Base-by-base conservation (phyloP, 2,113 vertebrate genomes). In the Falcunculus frontatus region DNA sequence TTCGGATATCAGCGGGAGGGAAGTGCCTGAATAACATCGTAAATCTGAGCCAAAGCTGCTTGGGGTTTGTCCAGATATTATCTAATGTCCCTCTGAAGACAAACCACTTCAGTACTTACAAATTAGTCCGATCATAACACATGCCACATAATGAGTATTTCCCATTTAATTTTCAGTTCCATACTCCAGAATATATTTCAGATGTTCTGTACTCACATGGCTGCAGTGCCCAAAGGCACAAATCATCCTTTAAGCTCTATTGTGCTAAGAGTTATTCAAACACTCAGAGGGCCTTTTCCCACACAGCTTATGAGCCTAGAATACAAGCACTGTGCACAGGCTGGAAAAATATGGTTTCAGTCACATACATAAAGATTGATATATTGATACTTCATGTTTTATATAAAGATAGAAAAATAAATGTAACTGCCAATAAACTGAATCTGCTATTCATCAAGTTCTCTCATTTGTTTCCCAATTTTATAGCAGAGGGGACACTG, bases 401-500 rank as follows among this genome's bases (percentile, higher is more conserved):
- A 88, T 93, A 90, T 80, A 89, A 96, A 83, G 67, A 74, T 70
- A 70, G 82, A 86, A 94, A 95, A 91, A 96, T 85, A 96, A 94
- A 93, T 81, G 86, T 92, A 95, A 95, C 83, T 93, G 72, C 75
- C 87, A 94, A 93, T 89, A 96, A 94, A 90, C 55, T 50, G 86
- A 85, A 84, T 75, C 75, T 88, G 67, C 63, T 91, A 85, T 80
- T 94, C 68, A 80, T 94, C 93, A 93, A 89, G 39, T 90, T 63
- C 16, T 77, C 52, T 91, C 72, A 86, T 93, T 93, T 93, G 79
- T 88, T 92, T 89, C 67, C 35, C 8, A 4, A 13, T 93, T 96
- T 95, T 86, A 88, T 72, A 84, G 92, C 76, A 81, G 75, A 90
- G 32, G 44, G 59, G 82, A 77, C 62, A 78, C 42, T 74, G 25